phyloP scores from a whole-genome alignment of 2,797 vertebrate species.

The Gobionotothen gibberifrons region DNA sequence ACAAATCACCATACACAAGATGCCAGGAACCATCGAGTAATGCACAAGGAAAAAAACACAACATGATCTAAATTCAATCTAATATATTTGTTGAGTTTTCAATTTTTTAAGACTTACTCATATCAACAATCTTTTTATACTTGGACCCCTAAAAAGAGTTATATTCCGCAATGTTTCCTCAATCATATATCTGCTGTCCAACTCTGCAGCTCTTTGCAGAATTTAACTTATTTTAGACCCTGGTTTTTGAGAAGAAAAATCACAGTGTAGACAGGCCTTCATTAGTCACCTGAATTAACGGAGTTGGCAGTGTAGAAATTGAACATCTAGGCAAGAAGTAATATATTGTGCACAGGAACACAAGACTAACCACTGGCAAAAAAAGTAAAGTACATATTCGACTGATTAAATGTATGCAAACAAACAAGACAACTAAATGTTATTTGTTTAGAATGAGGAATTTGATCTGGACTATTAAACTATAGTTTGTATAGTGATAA shows the following conservation, averaged over 20 bases:
- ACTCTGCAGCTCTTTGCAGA: neutral
- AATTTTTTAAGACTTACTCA: neutral
- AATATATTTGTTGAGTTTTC: neutral
- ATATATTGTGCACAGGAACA: neutral
- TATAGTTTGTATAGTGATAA: neutral
- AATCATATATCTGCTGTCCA: neutral
- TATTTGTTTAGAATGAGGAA: neutral
- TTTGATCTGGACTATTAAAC: neutral
- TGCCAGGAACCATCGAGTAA: neutral
- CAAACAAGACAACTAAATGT: neutral
- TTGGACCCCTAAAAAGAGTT: neutral
- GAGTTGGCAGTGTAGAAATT: neutral
- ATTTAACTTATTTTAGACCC: neutral
- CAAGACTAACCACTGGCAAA: neutral
- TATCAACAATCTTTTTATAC: neutral
- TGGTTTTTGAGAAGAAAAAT: neutral
- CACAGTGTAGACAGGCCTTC: neutral
- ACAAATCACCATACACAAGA: neutral
- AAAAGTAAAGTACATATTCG: neutral
- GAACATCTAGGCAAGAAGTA: neutral
- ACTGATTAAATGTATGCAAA: neutral
- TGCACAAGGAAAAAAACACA: neutral
- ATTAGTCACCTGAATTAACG: neutral
- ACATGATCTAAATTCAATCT: neutral
- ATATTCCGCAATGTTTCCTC: neutral